phyloP scores from a whole-genome alignment of 1,140 invertebrate genomes.

The Neocloeon triangulifer region DNA sequence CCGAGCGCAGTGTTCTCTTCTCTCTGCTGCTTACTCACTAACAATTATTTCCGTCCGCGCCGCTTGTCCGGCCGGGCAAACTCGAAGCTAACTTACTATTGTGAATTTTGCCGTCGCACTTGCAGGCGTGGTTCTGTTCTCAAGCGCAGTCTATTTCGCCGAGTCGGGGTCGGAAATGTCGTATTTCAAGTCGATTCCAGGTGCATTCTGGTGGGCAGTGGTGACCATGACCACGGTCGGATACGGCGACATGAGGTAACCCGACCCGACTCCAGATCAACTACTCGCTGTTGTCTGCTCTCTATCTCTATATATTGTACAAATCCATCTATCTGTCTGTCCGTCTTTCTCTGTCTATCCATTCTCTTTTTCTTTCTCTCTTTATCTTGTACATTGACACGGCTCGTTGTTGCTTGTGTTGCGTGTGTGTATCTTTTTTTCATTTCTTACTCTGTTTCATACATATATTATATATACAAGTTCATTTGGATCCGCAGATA shows the following conservation, averaged over 20 bases:
- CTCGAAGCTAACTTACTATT: too few species aligned
- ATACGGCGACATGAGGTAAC: conserved; percentile 94
- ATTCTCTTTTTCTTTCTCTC: too few species aligned
- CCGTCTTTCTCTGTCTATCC: background rate
- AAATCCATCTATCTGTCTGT: background rate
- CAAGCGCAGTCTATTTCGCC: conserved; percentile 96
- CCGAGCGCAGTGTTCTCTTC: too few species aligned
- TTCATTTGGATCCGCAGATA: too few species aligned
- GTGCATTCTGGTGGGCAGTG: conserved; percentile 98
- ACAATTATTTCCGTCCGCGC: too few species aligned
- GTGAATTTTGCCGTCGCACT: conserved; percentile 19
- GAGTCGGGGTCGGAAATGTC: conserved; percentile 93
- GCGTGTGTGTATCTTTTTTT: too few species aligned
- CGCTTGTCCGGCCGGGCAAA: too few species aligned
- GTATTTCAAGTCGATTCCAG: conserved; percentile 96
- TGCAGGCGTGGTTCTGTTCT: conserved; percentile 97
- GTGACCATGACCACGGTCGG: conserved; percentile 98
- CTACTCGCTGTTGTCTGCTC: conserved; percentile 18
- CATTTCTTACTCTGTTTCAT: too few species aligned
- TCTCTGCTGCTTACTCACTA: too few species aligned
- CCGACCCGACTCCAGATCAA: conserved; percentile 17
- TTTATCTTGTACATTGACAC: too few species aligned
- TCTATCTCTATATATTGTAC: conserved; percentile 16
- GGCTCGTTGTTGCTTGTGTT: too few species aligned
- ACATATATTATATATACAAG: too few species aligned